These are phyloP conservation scores for Heliconius hortense DNA, from an alignment of 2,888 invertebrate species.

Conservation along the genomic window DNA sequence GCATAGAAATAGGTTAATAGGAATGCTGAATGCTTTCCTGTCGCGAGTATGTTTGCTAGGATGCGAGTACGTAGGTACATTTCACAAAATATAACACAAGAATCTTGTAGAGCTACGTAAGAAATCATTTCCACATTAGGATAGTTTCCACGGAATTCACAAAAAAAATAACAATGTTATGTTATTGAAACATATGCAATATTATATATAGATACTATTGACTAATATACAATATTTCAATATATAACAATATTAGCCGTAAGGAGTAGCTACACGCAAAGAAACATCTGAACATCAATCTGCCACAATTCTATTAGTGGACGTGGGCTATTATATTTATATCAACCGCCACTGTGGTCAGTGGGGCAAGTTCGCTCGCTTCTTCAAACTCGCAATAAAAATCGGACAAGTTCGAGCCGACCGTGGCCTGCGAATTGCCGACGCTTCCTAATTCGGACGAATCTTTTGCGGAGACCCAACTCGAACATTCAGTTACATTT, in stretches of 20 bases:
- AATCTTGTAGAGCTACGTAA: slow-evolving; percentile 12
- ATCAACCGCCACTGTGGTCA: slow-evolving; percentile 69
- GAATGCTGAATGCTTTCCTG: slow-evolving; percentile 44
- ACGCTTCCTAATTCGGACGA: slow-evolving; percentile 47
- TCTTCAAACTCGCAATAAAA: slow-evolving; percentile 74
- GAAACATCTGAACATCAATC: slow-evolving; percentile 33
- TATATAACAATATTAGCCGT: neutral
- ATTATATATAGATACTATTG: neutral
- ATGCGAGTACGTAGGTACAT: slow-evolving; percentile 10
- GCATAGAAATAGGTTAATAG: slow-evolving; percentile 52
- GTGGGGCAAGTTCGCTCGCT: slow-evolving; percentile 77
- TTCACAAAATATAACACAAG: slow-evolving; percentile 21
- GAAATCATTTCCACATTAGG: neutral
- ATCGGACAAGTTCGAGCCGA: slow-evolving; percentile 75
- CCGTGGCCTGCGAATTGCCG: slow-evolving; percentile 59
- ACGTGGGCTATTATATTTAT: slow-evolving; percentile 65
- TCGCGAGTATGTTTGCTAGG: slow-evolving; percentile 37
- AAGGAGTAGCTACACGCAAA: slow-evolving; percentile 2
- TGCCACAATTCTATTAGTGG: slow-evolving; percentile 40
- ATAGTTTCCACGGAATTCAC: neutral
- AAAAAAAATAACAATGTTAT: neutral
- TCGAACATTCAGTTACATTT: slow-evolving; percentile 5
- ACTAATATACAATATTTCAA: neutral
- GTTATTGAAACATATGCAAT: neutral
- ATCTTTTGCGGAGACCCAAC: slow-evolving; percentile 42